These are phyloP conservation scores for Psophia crepitans DNA, from an alignment of 2,113 vertebrate genomes.

Conservation along the genomic window DNA sequence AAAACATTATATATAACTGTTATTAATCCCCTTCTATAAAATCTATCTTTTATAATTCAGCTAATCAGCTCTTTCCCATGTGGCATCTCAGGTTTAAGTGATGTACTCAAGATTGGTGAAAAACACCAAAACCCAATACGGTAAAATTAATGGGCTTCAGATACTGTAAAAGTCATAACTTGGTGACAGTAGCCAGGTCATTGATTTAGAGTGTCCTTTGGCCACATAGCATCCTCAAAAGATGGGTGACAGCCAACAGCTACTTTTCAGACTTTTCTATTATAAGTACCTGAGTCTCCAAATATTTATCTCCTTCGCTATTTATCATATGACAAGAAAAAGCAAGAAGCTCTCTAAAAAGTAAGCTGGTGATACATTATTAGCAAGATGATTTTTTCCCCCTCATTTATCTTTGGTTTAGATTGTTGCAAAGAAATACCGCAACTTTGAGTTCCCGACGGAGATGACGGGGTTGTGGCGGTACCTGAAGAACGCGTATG, in stretches of 20 bases:
- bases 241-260: background rate
- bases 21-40: background rate
- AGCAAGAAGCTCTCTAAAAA: background rate
- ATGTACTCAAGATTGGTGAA: background rate
- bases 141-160: background rate
- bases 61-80: background rate
- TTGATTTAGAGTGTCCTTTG: background rate
- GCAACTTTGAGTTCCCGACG: conserved; percentile 87
- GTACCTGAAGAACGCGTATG: conserved; percentile 89
- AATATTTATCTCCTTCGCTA: background rate
- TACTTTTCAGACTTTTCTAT: background rate
- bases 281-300: background rate
- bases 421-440: conserved; percentile 95
- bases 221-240: background rate
- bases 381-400: background rate
- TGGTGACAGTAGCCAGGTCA: background rate
- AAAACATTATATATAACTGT: background rate
- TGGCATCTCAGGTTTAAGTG: background rate
- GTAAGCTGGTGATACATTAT: background rate
- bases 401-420: conserved; percentile 51
- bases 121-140: accelerated
- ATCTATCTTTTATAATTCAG: background rate
- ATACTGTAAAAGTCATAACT: background rate
- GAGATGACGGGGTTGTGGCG: conserved; percentile 90
- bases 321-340: background rate